These are phyloP conservation scores for Gallinago paraguaiae DNA, from an alignment of 2,113 vertebrate genomes.

Conservation along the genomic window DNA sequence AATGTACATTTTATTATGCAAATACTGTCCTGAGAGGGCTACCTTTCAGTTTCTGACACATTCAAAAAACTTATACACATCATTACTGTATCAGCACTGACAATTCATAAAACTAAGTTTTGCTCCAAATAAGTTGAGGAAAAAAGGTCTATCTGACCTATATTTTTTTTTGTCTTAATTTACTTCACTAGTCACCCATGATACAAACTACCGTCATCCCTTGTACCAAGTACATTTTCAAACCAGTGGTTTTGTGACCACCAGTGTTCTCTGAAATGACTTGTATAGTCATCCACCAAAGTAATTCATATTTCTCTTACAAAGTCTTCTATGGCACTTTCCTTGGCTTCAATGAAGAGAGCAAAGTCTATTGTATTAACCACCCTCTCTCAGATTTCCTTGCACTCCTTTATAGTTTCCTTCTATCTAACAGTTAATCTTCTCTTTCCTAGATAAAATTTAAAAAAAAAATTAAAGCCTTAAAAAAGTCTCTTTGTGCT, in stretches of 20 bases:
- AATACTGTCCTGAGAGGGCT: background rate
- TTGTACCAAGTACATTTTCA: background rate
- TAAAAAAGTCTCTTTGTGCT: background rate
- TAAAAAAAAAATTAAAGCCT: background rate
- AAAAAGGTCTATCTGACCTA: background rate
- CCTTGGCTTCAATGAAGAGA: background rate
- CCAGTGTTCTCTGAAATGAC: background rate
- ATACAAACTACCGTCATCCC: background rate
- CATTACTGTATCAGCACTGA: background rate
- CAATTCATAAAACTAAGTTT: background rate
- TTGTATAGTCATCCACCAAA: background rate
- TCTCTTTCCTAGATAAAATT: background rate
- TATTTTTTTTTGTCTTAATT: background rate
- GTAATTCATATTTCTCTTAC: background rate
- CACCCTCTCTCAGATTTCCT: background rate
- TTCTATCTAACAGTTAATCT: background rate
- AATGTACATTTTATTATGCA: background rate
- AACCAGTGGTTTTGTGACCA: background rate
- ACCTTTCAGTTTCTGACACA: background rate
- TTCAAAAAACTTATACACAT: background rate
- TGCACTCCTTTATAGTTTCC: background rate
- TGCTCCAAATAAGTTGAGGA: background rate
- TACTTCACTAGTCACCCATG: background rate
- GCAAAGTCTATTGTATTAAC: background rate
- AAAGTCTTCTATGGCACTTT: background rate